Percentiles rank a stretch among this genome's conserved stretches.
phyloP scores from a whole-genome alignment of 2,888 invertebrate species.

The Crocallis elinguaria region DNA sequence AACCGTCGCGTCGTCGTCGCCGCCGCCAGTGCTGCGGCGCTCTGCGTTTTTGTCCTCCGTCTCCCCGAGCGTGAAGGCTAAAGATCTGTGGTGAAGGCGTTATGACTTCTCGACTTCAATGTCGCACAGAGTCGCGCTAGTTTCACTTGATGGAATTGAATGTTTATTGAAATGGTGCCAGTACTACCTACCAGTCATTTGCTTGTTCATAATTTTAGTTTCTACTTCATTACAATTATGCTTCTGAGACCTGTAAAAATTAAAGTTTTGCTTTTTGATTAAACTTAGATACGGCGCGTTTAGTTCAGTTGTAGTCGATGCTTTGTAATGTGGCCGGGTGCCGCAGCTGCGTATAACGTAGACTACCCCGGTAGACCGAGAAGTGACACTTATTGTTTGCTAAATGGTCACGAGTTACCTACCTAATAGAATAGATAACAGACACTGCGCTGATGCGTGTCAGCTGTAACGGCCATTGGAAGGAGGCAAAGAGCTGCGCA shows the following conservation, averaged over 20 bases:
- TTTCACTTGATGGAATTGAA: slow-evolving; percentile 5
- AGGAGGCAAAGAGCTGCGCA: not conserved
- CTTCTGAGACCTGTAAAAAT: not conserved
- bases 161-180: not conserved
- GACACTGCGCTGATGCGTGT: not conserved
- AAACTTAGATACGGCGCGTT: not conserved
- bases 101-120: not conserved
- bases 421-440: slow-evolving; percentile 16
- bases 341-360: too few species aligned
- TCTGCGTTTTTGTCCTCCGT: slow-evolving; percentile 4
- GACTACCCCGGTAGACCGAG: too few species aligned
- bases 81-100: too few species aligned
- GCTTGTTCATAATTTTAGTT: not conserved
- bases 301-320: too few species aligned
- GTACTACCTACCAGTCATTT: not conserved
- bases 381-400: not conserved
- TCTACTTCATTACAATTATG: not conserved
- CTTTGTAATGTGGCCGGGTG: too few species aligned
- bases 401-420: not conserved
- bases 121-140: not conserved
- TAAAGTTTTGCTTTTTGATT: not conserved
- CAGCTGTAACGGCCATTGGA: not conserved
- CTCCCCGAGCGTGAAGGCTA: slow-evolving; percentile 5
- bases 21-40: not conserved
- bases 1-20: too few species aligned